A percentile compares a stretch with the other conserved stretches of the same genome.
Evolutionary conservation across 2,113 vertebrate species (phyloP).

Genomic region (Hypomesus transpacificus): DNA sequence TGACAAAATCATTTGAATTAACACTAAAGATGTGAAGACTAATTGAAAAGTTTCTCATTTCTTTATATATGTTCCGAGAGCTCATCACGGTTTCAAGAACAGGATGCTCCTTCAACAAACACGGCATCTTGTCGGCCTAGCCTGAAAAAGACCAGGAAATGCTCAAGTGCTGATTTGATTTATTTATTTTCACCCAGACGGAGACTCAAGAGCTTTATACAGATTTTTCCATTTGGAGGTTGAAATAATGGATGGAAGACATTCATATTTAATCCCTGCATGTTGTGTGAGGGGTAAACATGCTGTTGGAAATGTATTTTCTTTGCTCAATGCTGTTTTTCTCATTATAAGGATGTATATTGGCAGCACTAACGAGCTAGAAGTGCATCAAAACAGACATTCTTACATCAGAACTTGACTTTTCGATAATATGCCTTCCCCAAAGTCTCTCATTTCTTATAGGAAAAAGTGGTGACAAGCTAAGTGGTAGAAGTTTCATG

Average conservation of each 20-base stretch:
- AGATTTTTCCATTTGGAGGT: constrained; percentile 78
- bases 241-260: constrained; percentile 78
- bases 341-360: constrained; percentile 58
- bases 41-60: constrained; percentile 69
- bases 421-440: constrained; percentile 51
- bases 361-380: constrained; percentile 57
- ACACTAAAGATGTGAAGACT: constrained; percentile 80
- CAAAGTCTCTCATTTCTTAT: constrained; percentile 37
- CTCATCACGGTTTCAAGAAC: constrained; percentile 55
- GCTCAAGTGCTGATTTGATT: constrained; percentile 76
- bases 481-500: not conserved
- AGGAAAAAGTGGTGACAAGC: not conserved
- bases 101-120: constrained; percentile 57
- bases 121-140: constrained; percentile 41
- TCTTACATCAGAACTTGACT: constrained; percentile 38
- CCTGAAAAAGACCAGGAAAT: constrained; percentile 67
- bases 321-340: constrained; percentile 71
- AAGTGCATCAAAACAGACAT: constrained; percentile 57
- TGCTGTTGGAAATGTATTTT: constrained; percentile 76
- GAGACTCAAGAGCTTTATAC: constrained; percentile 73
- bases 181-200: constrained; percentile 79
- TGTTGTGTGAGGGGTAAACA: constrained; percentile 80
- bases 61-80: constrained; percentile 71
- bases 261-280: constrained; percentile 78
- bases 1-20: constrained; percentile 96